phyloP scores from a whole-genome alignment of 2,113 vertebrate genomes.

The Clinocottus analis region DNA sequence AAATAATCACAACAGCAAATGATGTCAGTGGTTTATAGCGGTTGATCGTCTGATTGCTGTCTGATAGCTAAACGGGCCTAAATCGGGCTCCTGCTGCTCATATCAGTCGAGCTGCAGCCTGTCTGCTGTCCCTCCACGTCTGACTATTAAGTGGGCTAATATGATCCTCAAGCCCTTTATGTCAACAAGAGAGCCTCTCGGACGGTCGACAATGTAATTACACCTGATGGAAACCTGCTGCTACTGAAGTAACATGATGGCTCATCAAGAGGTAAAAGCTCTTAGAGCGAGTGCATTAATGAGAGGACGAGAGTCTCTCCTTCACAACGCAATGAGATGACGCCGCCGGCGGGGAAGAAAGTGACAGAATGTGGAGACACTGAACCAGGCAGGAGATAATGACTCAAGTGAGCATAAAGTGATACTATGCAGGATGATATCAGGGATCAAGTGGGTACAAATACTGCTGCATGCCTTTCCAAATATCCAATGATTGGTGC shows the following conservation, averaged over 20 bases:
- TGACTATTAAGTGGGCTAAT: conserved; percentile 54
- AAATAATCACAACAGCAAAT: conserved; percentile 8
- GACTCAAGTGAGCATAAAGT: conserved; percentile 28
- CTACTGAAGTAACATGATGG: conserved; percentile 57
- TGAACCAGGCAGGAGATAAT: conserved; percentile 27
- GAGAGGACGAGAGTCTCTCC: conserved; percentile 46
- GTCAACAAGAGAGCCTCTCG: conserved; percentile 33
- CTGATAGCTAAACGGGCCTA: conserved; percentile 29
- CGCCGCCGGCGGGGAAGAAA: conserved; percentile 24
- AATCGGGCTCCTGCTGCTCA: conserved; percentile 44
- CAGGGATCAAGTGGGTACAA: background rate
- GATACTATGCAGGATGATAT: conserved; percentile 25
- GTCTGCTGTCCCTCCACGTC: conserved; percentile 34
- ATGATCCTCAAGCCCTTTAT: conserved; percentile 46
- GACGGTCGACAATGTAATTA: conserved; percentile 58
- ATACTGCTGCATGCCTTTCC: conserved; percentile 49
- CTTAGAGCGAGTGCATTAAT: conserved; percentile 51
- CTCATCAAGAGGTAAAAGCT: conserved; percentile 68
- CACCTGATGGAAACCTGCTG: conserved; percentile 59
- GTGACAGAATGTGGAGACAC: conserved; percentile 32
- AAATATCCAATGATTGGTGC: conserved; percentile 11
- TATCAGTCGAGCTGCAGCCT: conserved; percentile 33
- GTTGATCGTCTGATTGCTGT: conserved; percentile 26
- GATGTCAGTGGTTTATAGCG: conserved; percentile 10
- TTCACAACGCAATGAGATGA: conserved; percentile 48